phyloP scores from a whole-genome alignment of 1,140 invertebrate species.

The Akabosia matsudoensis region DNA sequence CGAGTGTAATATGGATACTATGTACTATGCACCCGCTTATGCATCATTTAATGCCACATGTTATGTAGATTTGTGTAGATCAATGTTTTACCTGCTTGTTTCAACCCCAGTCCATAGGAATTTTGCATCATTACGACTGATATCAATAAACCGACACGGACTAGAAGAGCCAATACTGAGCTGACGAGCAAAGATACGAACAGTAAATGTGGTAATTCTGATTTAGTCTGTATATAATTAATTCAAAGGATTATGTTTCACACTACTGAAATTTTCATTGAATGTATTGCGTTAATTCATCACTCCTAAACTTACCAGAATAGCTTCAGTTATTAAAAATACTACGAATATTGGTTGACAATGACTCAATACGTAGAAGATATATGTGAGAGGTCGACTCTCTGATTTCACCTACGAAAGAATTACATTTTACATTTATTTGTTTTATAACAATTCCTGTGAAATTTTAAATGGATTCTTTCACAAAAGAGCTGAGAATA shows the following conservation, averaged over 20 bases:
- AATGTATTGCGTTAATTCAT: no score
- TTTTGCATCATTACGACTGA: slow-evolving; percentile 17
- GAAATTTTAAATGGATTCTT: not conserved
- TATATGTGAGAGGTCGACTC: slow-evolving; percentile 27
- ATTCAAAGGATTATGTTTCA: not conserved
- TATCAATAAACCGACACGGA: slow-evolving; percentile 11
- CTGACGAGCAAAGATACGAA: slow-evolving; percentile 18
- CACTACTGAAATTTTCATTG: not conserved
- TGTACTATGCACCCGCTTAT: not conserved
- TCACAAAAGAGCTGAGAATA: no score
- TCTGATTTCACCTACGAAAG: slow-evolving; percentile 19
- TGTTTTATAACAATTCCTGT: no score
- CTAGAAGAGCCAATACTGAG: slow-evolving; percentile 1
- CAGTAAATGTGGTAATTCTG: slow-evolving; percentile 16
- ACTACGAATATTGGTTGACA: slow-evolving; percentile 29
- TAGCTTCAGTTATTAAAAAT: slow-evolving; percentile 21
- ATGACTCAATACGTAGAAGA: slow-evolving; percentile 31
- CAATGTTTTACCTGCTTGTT: slow-evolving; percentile 33
- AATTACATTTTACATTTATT: no score
- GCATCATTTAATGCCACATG: no score
- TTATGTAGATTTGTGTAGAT: not conserved
- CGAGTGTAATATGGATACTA: not conserved
- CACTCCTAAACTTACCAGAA: slow-evolving; percentile 15
- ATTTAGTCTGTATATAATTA: not conserved
- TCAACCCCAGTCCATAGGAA: slow-evolving; percentile 27